Evolutionary conservation across 1,140 invertebrate species (phyloP), one percentile per base, ranked within the genome.

Genomic region (Oppia nitens): DNA sequence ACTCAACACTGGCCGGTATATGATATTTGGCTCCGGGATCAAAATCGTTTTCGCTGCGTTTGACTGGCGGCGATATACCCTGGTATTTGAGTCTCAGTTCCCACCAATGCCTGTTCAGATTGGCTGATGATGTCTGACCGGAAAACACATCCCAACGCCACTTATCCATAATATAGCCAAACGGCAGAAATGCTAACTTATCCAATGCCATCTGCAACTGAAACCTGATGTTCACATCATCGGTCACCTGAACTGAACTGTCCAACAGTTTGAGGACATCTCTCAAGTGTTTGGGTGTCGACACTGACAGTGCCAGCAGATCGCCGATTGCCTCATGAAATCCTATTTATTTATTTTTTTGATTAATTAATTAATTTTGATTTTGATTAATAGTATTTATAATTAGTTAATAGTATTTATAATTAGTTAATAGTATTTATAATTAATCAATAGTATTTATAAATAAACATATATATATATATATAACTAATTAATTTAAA

Each of bases 251-350:
- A 17, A 78, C 6, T 6, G 49, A 20, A n/a, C 21, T 75, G 14
- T 79, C 71, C 0, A 65, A 68, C 11, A 83, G 67, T 1, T 93
- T 73, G 1, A 81, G 82, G 55, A 92, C 79, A 64, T 80, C 79
- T 40, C 81, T 72, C 45, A 92, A 73, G 73, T 93, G 87, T 67
- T 82, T 81, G 0, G 81, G 79, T 0, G 87, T 87, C 45, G 67
- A 66, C 0, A 75, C 74, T 9, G 75, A 92, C 0, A 96, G 71
- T 0, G 86, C 83, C 4, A 95, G 78, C 0, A 88, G 82, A 71
- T 95, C 90, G 3, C 90, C 90, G 9, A 95, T 78, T 0, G 89
- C 91, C 73, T 95, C 91, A 67, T 94, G 90, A 69, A 96, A 95
- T 6, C n/a, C n/a, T n/a, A n/a, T n/a, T n/a, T n/a, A n/a, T n/a